These are phyloP conservation scores for Arizona elegans DNA, from an alignment of 2,113 vertebrate species.

Conservation along the genomic window DNA sequence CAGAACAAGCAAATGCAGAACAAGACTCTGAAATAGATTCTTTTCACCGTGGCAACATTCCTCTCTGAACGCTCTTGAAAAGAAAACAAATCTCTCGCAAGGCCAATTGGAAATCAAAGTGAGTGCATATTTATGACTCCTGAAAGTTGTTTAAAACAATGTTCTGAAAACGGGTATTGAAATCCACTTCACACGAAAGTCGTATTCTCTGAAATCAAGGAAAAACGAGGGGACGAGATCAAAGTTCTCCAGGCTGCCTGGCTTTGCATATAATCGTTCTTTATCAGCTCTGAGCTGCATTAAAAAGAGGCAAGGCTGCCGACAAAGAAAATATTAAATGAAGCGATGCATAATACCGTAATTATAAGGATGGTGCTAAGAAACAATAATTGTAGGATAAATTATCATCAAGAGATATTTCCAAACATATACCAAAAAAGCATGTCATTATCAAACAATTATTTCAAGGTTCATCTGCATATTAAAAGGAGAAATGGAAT, in stretches of 20 bases:
- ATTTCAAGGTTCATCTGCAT: slow-evolving; percentile 71
- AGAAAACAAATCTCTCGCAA: slow-evolving; percentile 60
- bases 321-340: slow-evolving; percentile 69
- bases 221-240: slow-evolving; percentile 55
- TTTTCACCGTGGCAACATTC: slow-evolving; percentile 50
- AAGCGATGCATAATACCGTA: slow-evolving; percentile 69
- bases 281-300: slow-evolving; percentile 66
- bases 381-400: slow-evolving; percentile 71
- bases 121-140: slow-evolving; percentile 65
- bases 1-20: background rate
- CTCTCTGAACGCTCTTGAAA: slow-evolving; percentile 5
- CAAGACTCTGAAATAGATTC: slow-evolving; percentile 18
- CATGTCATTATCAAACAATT: slow-evolving; percentile 71
- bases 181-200: slow-evolving; percentile 58
- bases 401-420: slow-evolving; percentile 71
- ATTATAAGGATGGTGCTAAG: slow-evolving; percentile 68
- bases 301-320: slow-evolving; percentile 61
- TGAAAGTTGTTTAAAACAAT: slow-evolving; percentile 69
- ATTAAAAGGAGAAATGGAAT: slow-evolving; percentile 68
- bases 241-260: slow-evolving; percentile 65
- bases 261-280: slow-evolving; percentile 64
- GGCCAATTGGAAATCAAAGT: slow-evolving; percentile 69
- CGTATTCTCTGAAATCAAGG: slow-evolving; percentile 53
- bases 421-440: slow-evolving; percentile 58
- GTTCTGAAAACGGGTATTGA: slow-evolving; percentile 63